These are phyloP conservation scores for Nasonia longicornis DNA, from an alignment of 1,140 invertebrate species.

Conservation along the genomic window DNA sequence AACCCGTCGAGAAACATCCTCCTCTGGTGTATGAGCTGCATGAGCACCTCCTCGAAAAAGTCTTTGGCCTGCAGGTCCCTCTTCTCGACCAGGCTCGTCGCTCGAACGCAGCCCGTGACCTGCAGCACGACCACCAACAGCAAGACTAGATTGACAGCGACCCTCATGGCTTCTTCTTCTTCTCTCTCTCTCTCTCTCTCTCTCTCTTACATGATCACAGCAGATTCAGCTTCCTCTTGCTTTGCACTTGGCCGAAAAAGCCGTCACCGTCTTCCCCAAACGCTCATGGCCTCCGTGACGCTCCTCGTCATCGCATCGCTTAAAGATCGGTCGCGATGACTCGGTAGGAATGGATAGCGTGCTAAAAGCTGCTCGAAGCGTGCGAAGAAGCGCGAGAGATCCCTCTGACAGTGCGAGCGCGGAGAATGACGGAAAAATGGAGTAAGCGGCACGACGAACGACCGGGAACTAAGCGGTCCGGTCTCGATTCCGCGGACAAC, in stretches of 20 bases:
- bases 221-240: neutral
- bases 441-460: constrained; percentile 58
- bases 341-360: neutral
- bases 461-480: constrained; percentile 64
- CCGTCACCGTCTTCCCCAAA: neutral
- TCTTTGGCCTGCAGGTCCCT: neutral
- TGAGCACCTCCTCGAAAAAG: constrained; percentile 1
- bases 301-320: neutral
- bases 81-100: neutral
- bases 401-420: constrained; percentile 6
- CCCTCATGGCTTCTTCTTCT: constrained; percentile 12
- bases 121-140: constrained; percentile 7
- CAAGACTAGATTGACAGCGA: constrained; percentile 21
- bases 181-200: neutral
- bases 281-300: too few relatives aligned
- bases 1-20: constrained; percentile 29
- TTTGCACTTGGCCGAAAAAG: neutral
- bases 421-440: constrained; percentile 49
- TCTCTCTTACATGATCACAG: constrained; percentile 14
- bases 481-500: constrained; percentile 61
- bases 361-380: too few relatives aligned
- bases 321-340: neutral
- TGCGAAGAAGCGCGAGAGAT: constrained; percentile 4
- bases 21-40: constrained; percentile 5
- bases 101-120: neutral